Base-by-base conservation (phyloP, 2,888 invertebrate species). In the Platynereis dumerilii region DNA sequence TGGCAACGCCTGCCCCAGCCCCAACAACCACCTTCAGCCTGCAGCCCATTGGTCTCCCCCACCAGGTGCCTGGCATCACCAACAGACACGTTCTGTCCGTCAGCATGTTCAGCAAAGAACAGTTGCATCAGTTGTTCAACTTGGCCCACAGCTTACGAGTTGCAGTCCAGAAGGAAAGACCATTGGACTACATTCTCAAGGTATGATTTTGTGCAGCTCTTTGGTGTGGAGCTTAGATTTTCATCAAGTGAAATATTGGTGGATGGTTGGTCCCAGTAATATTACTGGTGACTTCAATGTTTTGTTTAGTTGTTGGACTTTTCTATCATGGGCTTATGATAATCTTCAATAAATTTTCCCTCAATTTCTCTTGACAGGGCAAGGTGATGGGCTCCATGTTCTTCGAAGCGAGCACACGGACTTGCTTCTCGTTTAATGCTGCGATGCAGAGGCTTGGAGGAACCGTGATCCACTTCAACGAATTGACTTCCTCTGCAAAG, bases 391-490 rank as follows among this genome's bases (percentile, higher is more conserved):
- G 96, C 2, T 93, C 93, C 0, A 90, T 99, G 80, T 99, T 99
- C 85, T 99, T 95, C 85, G 99, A 99, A 88, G 95, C 91, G 0
- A 97, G 96, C 81, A 99, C 99, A 0, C 88, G 99, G 68, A 99
- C 99, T 0, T 91, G 92, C 76, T 93, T 94, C 82, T 98, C 97
- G 81, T 99, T 99, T 86, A 89, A 93, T 0, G 93, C 94, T 0
- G 99, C 99, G 0, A 97, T 98, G 95, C 92, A 94, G 82, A 88
- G 97, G 70, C 88, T 99, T 3, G 99, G 99, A 7, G 99, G 98
- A 0, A 89, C 90, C 27, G 95, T 98, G 0, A 90, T 96, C 74
- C 89, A 92, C 79, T 92, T 97, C 85, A 93, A 97, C 80, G 92
- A 92, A 74, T 89, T 90, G 0, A 92, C 90, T 68, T 97, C 97